phyloP scores from a whole-genome alignment of 2,888 invertebrate genomes.

The Exocentrus adspersus region DNA sequence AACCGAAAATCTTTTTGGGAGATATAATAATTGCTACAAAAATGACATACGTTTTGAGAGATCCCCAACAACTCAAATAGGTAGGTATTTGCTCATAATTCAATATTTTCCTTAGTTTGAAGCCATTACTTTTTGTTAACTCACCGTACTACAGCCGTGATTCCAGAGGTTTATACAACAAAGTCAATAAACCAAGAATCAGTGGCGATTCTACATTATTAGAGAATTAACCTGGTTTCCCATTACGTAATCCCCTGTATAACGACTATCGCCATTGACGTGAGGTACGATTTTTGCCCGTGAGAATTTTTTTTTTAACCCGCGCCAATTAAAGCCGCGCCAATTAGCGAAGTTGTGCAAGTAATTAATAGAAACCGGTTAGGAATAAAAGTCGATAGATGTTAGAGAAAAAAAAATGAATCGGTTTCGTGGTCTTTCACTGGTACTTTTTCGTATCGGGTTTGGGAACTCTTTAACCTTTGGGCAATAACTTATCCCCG shows the following conservation, averaged over 20 bases:
- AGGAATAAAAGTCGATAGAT: neutral
- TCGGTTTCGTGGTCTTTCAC: no score
- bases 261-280: slow-evolving; percentile 19
- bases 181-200: slow-evolving; percentile 10
- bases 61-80: no score
- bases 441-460: no score
- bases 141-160: neutral
- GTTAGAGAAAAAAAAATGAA: no score
- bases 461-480: no score
- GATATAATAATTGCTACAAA: no score
- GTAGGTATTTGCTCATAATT: no score
- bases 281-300: slow-evolving; percentile 16
- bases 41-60: no score
- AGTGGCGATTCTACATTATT: slow-evolving; percentile 12
- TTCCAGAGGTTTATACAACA: neutral
- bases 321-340: slow-evolving; percentile 2
- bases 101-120: no score
- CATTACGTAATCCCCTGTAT: slow-evolving; percentile 8
- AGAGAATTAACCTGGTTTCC: slow-evolving; percentile 20
- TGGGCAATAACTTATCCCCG: no score
- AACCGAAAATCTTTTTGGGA: no score
- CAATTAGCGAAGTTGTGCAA: neutral
- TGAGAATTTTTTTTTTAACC: slow-evolving; percentile 7
- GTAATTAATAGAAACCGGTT: neutral
- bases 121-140: no score